Percentiles rank a stretch among this genome's conserved stretches.
These are phyloP conservation scores for Dioctria linearis DNA, from an alignment of 2,888 invertebrate species.

Conservation along the genomic window DNA sequence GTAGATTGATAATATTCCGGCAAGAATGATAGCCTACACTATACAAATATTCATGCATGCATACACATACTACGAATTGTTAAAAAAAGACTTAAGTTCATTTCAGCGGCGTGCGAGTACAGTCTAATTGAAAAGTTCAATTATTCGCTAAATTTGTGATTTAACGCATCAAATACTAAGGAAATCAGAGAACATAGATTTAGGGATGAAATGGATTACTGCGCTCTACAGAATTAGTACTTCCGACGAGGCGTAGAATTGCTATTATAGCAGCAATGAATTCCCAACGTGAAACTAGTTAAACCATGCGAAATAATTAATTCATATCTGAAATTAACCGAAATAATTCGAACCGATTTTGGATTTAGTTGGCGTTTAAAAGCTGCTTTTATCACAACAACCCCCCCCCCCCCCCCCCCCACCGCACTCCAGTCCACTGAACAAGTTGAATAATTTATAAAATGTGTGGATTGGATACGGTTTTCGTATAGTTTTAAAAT, in stretches of 20 bases:
- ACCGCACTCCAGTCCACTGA: neutral
- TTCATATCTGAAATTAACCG: slow-evolving; percentile 13
- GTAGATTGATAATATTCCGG: too few relatives aligned
- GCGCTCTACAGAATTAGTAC: neutral
- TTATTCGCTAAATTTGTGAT: neutral
- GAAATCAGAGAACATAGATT: neutral
- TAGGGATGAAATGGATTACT: neutral
- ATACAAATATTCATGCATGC: too few relatives aligned
- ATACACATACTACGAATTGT: too few relatives aligned
- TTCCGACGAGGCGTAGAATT: neutral
- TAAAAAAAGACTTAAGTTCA: too few relatives aligned
- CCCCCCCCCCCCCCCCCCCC: neutral
- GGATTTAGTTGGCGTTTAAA: neutral
- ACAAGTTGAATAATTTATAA: neutral
- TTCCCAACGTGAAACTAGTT: neutral
- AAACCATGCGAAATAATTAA: neutral
- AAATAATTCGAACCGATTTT: neutral
- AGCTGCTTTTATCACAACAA: neutral
- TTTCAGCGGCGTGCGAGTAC: neutral
- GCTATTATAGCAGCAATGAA: too few relatives aligned
- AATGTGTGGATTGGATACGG: neutral
- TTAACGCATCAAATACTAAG: neutral
- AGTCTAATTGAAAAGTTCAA: neutral
- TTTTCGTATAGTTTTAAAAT: neutral
- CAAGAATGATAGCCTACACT: too few relatives aligned